A percentile compares a stretch with the other conserved stretches of the same genome.
Conservation (phyloP, 2,888 invertebrate species). For the Petrophora chlorosata region DNA sequence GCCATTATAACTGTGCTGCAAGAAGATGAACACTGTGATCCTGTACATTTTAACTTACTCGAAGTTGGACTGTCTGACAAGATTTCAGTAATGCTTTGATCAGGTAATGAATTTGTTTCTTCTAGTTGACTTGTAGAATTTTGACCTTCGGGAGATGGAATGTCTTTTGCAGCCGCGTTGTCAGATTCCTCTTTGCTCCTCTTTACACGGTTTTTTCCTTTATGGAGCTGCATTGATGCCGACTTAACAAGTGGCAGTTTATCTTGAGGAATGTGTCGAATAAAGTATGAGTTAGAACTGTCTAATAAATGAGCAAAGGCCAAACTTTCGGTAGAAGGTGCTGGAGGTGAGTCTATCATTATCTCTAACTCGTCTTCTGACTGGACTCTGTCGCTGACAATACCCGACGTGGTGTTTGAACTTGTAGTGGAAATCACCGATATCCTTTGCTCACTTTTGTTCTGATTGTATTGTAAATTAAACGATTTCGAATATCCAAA, state of each 20-base stretch:
- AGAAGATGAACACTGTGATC: constrained; percentile 93
- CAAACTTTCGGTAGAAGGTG: constrained; percentile 93
- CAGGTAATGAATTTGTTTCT: constrained; percentile 66
- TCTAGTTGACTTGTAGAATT: constrained; percentile 55
- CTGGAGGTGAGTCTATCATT: constrained; percentile 92
- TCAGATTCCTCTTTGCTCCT: constrained; percentile 64
- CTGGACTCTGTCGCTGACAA: constrained; percentile 97
- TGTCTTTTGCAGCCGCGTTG: constrained; percentile 49
- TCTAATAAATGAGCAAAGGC: constrained; percentile 91
- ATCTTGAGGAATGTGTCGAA: constrained; percentile 61
- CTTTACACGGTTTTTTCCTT: constrained; percentile 58
- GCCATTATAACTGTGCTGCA: constrained; percentile 94
- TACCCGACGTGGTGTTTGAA: constrained; percentile 98
- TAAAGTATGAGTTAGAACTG: constrained; percentile 79
- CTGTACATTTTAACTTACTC: constrained; percentile 86
- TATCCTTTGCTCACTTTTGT: constrained; percentile 91
- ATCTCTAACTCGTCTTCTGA: constrained; percentile 97
- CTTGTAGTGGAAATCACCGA: constrained; percentile 96
- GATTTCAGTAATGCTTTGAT: constrained; percentile 74
- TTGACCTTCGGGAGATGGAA: constrained; percentile 48
- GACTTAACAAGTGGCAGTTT: constrained; percentile 63
- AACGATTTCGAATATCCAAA: constrained; percentile 88
- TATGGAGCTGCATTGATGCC: constrained; percentile 67
- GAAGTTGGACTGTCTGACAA: constrained; percentile 83
- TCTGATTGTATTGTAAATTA: constrained; percentile 84